Evolutionary conservation across 2,797 vertebrate species (phyloP), one percentile per base, ranked within the genome.

Genomic region (Pseudochromis fuscus): DNA sequence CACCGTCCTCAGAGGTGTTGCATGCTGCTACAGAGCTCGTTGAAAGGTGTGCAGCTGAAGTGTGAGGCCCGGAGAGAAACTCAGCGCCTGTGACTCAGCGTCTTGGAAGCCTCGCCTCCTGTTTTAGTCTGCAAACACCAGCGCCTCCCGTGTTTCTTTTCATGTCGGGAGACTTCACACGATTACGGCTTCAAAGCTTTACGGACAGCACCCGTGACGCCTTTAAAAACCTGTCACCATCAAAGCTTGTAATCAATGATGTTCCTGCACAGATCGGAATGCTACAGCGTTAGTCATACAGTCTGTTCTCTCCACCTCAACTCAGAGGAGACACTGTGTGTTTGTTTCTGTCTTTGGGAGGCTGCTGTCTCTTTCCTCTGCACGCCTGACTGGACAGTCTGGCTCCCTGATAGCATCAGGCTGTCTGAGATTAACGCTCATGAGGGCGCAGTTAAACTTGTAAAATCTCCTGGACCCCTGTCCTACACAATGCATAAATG

Each of bases 351-450:
- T n/a, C 60, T 67, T 45, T 69, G 78, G 83, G 81, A 84, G 67
- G 72, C 76, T 55, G 28, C 69, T 75, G 69, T 83, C 84, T 89
- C 64, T 77, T 77, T 81, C 73, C 75, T 70, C 75, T 88, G 82
- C 82, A 87, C 50, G 86, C 78, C 85, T 89, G 79, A 72, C 76
- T 84, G 64, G 79, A 79, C 82, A 57, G 78, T 68, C 84, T 86
- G 83, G 75, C 92, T 89, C 84, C 77, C 72, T 85, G 93, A 93
- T 93, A 92, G 81, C 86, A 92, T 93, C 91, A 84, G 81, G 71
- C 88, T 85, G 86, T 75, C 81, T 82, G 85, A 85, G 91, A 90
- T 92, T 88, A 91, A 66, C 56, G 50, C 79, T 86, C 85, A 91
- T 87, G 83, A 77, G 88, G 88, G 88, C 52, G 76, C 87, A 82